Evolutionary conservation across 2,888 invertebrate species (phyloP), one percentile per base, ranked within the genome.

Genomic region (Cylloceria caligata): DNA sequence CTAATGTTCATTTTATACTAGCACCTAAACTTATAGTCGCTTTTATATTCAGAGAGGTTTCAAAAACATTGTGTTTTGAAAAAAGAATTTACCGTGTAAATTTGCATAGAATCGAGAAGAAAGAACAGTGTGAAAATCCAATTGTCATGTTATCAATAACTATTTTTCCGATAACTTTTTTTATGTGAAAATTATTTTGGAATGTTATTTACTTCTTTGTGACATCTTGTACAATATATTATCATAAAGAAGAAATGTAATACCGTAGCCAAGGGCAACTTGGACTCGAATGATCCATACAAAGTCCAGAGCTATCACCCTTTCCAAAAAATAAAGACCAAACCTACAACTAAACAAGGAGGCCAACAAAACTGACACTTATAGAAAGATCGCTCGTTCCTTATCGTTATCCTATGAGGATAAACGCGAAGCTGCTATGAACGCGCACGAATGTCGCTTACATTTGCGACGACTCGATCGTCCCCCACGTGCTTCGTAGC

Each of bases 361-460:
- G n/a, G 45, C 24, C 71, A 11, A 57, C 36, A 36, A 30, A 60
- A 49, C 21, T 16, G 42, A 21, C 34, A 11, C 45, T 45, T 21
- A 13, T 39, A 16, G 7, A 21, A 3, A 34, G 27, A 42, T 19
- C 16, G 49, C 19, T 74, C 52, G 21, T 67, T 67, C 16, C 42
- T 55, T 65, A 36, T 42, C 34, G 65, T 74, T 65, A 57, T 57
- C 39, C 65, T 30, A 52, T 65, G 55, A 57, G 65, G 55, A 65
- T 74, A 65, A 65, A 65, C 65, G 21, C 55, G 21, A 55, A 65
- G 42, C 57, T 60, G 0, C 9, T 16, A 16, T 21, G 11, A 13
- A 39, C 9, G 13, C 60, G n/a, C 19, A 60, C 13, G n/a, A 19
- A 30, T 34, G 13, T 34, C 39, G 27, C 55, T 34, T 55, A 65